Base-by-base conservation (phyloP, 2,113 vertebrate species). In the Atherinomorus stipes region DNA sequence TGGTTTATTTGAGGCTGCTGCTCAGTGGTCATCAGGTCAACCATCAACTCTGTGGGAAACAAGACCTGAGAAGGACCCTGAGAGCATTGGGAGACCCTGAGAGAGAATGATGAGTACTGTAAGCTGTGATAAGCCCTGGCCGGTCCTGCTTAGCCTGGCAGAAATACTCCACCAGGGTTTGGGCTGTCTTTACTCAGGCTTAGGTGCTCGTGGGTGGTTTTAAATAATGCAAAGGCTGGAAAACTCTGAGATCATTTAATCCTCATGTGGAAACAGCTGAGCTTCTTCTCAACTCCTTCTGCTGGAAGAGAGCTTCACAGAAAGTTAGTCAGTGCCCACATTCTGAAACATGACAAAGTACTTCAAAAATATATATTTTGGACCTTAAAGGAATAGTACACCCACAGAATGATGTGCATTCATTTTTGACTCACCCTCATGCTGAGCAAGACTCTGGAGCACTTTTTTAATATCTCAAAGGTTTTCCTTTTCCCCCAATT, bases 21-120 rank as follows among this genome's bases (percentile, higher is more conserved):
- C 67, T 47, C 60, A 7, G 60, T 8, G 0, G 76, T 21, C 81
- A 57, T 50, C 64, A 50, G 68, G 74, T 79, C 72, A 60, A 65
- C 63, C 62, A 82, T 82, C 81, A 78, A 74, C 69, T 63, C 73
- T 40, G 75, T 70, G 70, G 63, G 66, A 66, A 73, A 60, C 62
- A 31, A 60, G 60, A 74, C 8, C 22, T 19, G 10, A 38, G 25
- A 50, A 49, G 40, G 22, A 16, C 25, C 50, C 50, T 54, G 61
- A 76, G 63, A 71, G 37, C 22, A n/a, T 60, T 47, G 0, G 64
- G 23, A 74, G 75, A 37, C 8, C 7, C 61, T 60, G 65, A 71
- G 72, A 21, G 67, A 15, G 59, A 66, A 44, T 66, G 65, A 74
- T 51, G 78, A 74, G 74, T 81, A n/a, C n/a, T n/a, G n/a, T n/a